Evolutionary conservation across 2,113 vertebrate species (phyloP).

Genomic region (Taurulus bubalis): DNA sequence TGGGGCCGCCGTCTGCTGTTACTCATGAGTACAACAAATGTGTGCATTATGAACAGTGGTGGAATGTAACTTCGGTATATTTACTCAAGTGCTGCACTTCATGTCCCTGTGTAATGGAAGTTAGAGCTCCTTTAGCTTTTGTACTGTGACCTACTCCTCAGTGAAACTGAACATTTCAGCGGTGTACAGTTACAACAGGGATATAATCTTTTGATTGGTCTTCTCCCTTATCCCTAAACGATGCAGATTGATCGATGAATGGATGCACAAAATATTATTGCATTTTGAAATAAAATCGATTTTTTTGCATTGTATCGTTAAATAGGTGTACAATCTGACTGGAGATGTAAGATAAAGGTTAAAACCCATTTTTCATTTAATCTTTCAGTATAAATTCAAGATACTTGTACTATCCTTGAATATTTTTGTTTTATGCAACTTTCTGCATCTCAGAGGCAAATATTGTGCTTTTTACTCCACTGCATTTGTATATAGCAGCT

Average conservation of each 20-base stretch:
- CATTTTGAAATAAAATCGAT: too few relatives aligned
- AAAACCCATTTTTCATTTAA: too few relatives aligned
- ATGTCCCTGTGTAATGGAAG: neutral
- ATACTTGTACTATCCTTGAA: neutral
- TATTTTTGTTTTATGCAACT: neutral
- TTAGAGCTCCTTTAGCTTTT: neutral
- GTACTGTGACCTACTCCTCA: neutral
- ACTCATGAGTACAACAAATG: neutral
- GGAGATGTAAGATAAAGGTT: neutral
- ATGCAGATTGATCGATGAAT: too few relatives aligned
- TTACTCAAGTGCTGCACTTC: too few relatives aligned
- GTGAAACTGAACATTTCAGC: neutral
- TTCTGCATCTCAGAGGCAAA: neutral
- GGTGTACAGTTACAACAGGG: neutral
- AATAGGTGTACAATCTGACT: too few relatives aligned
- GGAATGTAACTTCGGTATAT: neutral
- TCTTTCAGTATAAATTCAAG: neutral
- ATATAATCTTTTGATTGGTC: neutral
- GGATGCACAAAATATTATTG: too few relatives aligned
- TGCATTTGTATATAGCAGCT: neutral
- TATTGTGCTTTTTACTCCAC: neutral
- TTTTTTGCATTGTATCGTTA: too few relatives aligned
- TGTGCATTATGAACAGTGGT: neutral
- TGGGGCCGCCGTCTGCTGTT: neutral
- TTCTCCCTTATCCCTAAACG: too few relatives aligned